A percentile compares a stretch with the other conserved stretches of the same genome.
Evolutionary conservation across 2,888 invertebrate genomes (phyloP).

Genomic region (Spodoptera picta): DNA sequence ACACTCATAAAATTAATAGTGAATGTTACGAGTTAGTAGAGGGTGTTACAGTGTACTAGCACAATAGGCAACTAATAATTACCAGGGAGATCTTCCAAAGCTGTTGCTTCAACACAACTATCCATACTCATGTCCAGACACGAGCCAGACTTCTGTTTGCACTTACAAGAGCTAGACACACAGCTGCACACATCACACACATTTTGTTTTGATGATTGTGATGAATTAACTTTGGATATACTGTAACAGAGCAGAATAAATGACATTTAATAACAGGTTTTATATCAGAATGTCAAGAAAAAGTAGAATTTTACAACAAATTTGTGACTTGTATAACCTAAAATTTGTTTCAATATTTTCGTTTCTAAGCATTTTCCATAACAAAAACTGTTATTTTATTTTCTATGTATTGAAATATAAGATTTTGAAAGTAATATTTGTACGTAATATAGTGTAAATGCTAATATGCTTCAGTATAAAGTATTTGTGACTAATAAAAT

Average conservation of each 20-base stretch:
- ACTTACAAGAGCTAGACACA: constrained; percentile 63
- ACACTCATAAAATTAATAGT: no score
- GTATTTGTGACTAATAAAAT: no score
- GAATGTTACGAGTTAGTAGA: no score
- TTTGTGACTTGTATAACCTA: constrained; percentile 25
- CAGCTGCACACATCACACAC: constrained; percentile 71
- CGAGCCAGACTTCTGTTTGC: constrained; percentile 46
- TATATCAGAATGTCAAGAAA: no score
- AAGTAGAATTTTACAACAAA: not conserved
- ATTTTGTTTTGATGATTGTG: constrained; percentile 43
- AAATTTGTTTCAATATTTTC: constrained; percentile 3
- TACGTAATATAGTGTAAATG: no score
- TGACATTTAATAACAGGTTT: not conserved
- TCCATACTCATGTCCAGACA: constrained; percentile 59
- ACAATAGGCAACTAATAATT: no score
- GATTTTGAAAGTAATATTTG: no score
- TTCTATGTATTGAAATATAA: no score
- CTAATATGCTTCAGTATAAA: no score
- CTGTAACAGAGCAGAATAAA: constrained; percentile 50
- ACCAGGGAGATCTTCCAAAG: constrained; percentile 81
- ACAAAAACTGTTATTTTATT: no score
- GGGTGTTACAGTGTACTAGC: no score
- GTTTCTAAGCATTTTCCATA: no score
- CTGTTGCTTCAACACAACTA: constrained; percentile 77
- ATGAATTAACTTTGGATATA: constrained; percentile 53